Evolutionary conservation across 1,140 invertebrate species (phyloP), one percentile per base, ranked within the genome.

Genomic region (Onthophagus taurus): DNA sequence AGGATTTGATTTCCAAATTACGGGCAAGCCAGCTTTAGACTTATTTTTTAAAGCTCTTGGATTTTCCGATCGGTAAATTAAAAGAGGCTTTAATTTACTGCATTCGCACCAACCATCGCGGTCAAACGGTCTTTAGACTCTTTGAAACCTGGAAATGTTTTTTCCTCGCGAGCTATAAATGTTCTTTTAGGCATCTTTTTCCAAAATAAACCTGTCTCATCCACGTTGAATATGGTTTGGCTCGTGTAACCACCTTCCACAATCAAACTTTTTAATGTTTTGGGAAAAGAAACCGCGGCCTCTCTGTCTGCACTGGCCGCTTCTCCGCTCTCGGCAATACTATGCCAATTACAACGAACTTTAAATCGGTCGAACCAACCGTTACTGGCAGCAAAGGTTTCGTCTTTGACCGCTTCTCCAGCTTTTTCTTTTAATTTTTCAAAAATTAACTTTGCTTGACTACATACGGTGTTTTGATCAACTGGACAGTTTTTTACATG

Each of bases 181-280:
- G 63, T 69, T 46, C 57, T 45, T 47, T 51, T 55, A 42, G 68
- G 64, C 60, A 71, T 65, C 50, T 54, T 67, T 53, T 69, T 71
- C 64, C 68, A 71, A 54, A 55, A 65, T 38, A 42, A 19, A 8
- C 24, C 8, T 12, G 29, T 42, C 16, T 42, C 39, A 31, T 42
- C 39, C 14, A 42, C 39, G 20, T 31, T 42, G 19, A 12, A 42
- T 7, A 26, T 16, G 0, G 12, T 24, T 24, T 18, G 20, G 12
- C 8, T 11, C 9, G 17, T 11, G 17, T 39, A 42, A 11, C 29
- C 7, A 19, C 39, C 39, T 21, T 31, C 14, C 20, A 31, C 39
- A 17, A 31, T 42, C 20, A 42, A 12, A 9, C 6, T 29, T 41
- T 41, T 41, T 24, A 41, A 26, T 41, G 12, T 41, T 11, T 3